Percentiles rank a stretch among this genome's conserved stretches.
Conservation (phyloP, 2,888 invertebrate species). For the Xiphydria camelus region DNA sequence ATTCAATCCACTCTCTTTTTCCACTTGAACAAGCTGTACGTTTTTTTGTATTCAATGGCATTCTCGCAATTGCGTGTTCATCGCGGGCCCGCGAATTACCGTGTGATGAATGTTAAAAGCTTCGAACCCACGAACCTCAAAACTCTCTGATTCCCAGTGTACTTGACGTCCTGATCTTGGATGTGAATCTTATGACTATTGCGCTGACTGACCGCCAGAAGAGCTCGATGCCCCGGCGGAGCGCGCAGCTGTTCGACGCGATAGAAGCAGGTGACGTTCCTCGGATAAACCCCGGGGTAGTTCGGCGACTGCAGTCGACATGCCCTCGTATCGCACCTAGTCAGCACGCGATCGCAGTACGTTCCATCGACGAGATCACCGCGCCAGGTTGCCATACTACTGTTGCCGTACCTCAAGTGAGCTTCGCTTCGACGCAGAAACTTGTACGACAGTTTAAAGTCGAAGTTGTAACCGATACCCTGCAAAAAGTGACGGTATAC, state of each 20-base stretch:
- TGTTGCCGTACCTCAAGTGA: constrained; percentile 76
- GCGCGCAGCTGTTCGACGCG: constrained; percentile 66
- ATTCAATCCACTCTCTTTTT: too few relatives aligned
- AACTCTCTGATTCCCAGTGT: constrained; percentile 74
- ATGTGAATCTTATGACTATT: constrained; percentile 79
- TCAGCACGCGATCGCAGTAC: constrained; percentile 80
- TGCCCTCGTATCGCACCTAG: constrained; percentile 71
- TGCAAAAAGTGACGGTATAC: too few relatives aligned
- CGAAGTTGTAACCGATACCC: constrained; percentile 79
- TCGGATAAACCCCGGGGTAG: constrained; percentile 86
- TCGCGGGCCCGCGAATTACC: too few relatives aligned
- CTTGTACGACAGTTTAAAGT: constrained; percentile 84
- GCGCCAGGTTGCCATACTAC: constrained; percentile 72
- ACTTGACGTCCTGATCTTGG: constrained; percentile 77
- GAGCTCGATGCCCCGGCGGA: constrained; percentile 74
- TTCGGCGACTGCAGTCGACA: constrained; percentile 86
- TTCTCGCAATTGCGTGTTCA: too few relatives aligned
- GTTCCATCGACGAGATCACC: constrained; percentile 76
- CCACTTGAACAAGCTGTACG: too few relatives aligned
- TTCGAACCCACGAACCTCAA: constrained; percentile 65
- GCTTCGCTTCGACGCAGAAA: constrained; percentile 78
- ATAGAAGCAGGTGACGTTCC: constrained; percentile 83
- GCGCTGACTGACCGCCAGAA: constrained; percentile 75
- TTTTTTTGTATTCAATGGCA: too few relatives aligned
- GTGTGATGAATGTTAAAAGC: too few relatives aligned